Evolutionary conservation across 1,140 invertebrate species (phyloP).

Genomic region (Scaptomyza hsui): DNA sequence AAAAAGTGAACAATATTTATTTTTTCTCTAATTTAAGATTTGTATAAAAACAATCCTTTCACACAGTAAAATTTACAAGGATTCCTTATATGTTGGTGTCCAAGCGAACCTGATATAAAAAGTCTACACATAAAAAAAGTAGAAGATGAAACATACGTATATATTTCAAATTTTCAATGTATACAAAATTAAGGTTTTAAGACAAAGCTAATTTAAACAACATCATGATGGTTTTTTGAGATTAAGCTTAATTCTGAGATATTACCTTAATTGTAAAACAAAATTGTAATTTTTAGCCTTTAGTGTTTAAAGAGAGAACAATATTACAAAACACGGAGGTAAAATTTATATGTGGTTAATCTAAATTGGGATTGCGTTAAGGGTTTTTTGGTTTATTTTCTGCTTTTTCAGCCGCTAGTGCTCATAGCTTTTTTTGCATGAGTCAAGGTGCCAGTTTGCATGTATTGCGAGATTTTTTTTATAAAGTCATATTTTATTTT

Average conservation of each 20-base stretch:
- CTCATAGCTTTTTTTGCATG: background rate
- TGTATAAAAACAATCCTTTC: slow-evolving; percentile 47
- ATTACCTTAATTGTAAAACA: too few species aligned
- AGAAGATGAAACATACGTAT: slow-evolving; percentile 33
- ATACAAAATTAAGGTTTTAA: slow-evolving; percentile 56
- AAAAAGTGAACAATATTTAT: slow-evolving; percentile 45
- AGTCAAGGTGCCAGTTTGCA: slow-evolving; percentile 1
- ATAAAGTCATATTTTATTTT: slow-evolving; percentile 36
- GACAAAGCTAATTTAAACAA: slow-evolving; percentile 64
- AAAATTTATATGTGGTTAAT: too few species aligned
- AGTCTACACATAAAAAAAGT: slow-evolving; percentile 30
- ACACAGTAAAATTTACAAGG: slow-evolving; percentile 53
- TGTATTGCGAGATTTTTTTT: slow-evolving; percentile 17
- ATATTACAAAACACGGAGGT: too few species aligned
- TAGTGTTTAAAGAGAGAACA: too few species aligned
- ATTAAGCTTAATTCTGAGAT: too few species aligned
- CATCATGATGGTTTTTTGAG: too few species aligned
- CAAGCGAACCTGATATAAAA: slow-evolving; percentile 41
- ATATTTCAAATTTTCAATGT: slow-evolving; percentile 39
- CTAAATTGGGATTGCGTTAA: too few species aligned
- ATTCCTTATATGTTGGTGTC: slow-evolving; percentile 39
- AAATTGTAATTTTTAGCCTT: too few species aligned
- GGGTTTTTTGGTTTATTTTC: background rate
- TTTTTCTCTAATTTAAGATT: slow-evolving; percentile 19
- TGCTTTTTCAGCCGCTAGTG: background rate